phyloP scores from a whole-genome alignment of 1,140 invertebrate species.

The Leptonema lineaticorne region DNA sequence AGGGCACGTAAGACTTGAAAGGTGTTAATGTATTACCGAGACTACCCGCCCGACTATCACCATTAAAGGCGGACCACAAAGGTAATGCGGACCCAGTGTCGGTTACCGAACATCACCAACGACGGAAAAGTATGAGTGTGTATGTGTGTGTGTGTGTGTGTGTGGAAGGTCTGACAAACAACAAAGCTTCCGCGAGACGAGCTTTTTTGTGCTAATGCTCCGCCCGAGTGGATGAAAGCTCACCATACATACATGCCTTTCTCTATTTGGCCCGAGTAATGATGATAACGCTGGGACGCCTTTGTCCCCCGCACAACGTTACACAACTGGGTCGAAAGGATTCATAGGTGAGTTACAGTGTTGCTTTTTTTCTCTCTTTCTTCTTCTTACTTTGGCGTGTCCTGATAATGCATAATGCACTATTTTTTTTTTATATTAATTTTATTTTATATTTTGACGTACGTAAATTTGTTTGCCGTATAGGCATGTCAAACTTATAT shows the following conservation, averaged over 20 bases:
- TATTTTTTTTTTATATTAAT: no score
- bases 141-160: slow-evolving; percentile 6
- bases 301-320: slow-evolving; percentile 25
- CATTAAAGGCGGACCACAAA: slow-evolving; percentile 36
- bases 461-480: no score
- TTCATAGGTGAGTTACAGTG: slow-evolving; percentile 8
- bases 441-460: no score
- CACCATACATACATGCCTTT: no score
- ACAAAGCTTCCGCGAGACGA: slow-evolving; percentile 30
- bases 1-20: slow-evolving; percentile 37
- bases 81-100: slow-evolving; percentile 27
- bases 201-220: slow-evolving; percentile 38
- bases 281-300: slow-evolving; percentile 36
- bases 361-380: not conserved
- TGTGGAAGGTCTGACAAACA: slow-evolving; percentile 10
- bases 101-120: not conserved
- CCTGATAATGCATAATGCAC: slow-evolving; percentile 10
- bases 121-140: not conserved
- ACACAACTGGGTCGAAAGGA: slow-evolving; percentile 17
- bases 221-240: slow-evolving; percentile 39
- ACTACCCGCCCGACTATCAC: slow-evolving; percentile 33
- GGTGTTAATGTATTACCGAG: slow-evolving; percentile 42
- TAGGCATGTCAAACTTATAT: no score
- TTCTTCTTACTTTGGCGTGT: not conserved
- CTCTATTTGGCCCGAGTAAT: no score